Evolutionary conservation across 1,140 invertebrate genomes (phyloP).

Genomic region (Cotesia glomerata): DNA sequence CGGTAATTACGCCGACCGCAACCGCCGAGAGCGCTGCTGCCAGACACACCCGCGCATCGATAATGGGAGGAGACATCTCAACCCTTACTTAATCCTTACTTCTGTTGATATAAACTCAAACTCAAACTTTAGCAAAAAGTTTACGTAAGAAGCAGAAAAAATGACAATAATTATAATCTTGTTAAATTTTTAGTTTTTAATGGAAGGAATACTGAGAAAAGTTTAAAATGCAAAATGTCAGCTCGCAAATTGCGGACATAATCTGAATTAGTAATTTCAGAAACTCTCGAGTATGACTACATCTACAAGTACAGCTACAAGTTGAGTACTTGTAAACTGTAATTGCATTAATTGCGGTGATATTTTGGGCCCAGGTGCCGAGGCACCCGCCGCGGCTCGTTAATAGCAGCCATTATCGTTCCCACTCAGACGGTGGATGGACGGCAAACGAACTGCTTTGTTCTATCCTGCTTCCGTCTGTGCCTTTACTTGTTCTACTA

Average conservation of each 20-base stretch:
- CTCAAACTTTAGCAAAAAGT: too few species aligned
- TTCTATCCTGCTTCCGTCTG: neutral
- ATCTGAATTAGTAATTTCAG: conserved; percentile 49
- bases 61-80: neutral
- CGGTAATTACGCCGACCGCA: conserved; percentile 61
- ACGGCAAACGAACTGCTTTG: conserved; percentile 3
- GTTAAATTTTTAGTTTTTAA: too few species aligned
- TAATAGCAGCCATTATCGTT: conserved; percentile 61
- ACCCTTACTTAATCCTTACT: too few species aligned
- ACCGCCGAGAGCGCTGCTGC: conserved; percentile 43
- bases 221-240: neutral
- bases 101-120: neutral
- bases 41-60: neutral
- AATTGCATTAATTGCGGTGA: conserved; percentile 63
- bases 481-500: neutral
- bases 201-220: too few species aligned
- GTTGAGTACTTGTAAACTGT: conserved; percentile 60
- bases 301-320: conserved; percentile 37
- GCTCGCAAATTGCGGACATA: neutral
- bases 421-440: conserved; percentile 24
- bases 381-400: conserved; percentile 54
- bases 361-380: conserved; percentile 62
- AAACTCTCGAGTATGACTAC: conserved; percentile 27
- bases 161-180: too few species aligned
- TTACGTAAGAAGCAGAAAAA: too few species aligned